Evolutionary conservation across 2,113 vertebrate genomes (phyloP).

Genomic region (Merops nubicus): DNA sequence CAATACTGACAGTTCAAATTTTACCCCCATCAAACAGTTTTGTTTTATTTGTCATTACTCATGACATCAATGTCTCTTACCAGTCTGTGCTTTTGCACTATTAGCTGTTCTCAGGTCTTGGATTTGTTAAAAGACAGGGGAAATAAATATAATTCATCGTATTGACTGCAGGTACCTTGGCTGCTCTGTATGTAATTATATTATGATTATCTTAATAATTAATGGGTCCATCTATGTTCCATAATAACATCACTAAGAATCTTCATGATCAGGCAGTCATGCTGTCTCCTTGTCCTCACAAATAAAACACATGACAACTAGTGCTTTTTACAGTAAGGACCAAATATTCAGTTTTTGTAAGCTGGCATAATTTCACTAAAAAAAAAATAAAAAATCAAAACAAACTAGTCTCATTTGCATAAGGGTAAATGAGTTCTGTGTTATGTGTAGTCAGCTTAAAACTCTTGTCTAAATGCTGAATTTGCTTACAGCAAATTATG

Average conservation of each 20-base stretch:
- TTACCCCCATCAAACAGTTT: not conserved
- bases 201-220: not conserved
- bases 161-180: not conserved
- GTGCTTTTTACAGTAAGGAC: not conserved
- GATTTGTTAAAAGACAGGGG: not conserved
- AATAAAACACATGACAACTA: accelerated
- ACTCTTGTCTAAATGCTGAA: not conserved
- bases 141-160: not conserved
- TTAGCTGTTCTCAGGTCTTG: not conserved
- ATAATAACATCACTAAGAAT: not conserved
- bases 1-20: not conserved
- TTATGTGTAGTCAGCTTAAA: not conserved
- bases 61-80: not conserved
- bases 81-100: not conserved
- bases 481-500: not conserved
- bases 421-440: not conserved
- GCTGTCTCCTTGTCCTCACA: not conserved
- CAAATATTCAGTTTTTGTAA: not conserved
- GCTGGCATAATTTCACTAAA: not conserved
- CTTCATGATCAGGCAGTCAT: not conserved
- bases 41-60: not conserved
- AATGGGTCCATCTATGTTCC: not conserved
- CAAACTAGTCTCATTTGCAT: not conserved
- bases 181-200: not conserved
- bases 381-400: not conserved